These are phyloP conservation scores for Strigamia crassipes DNA, from an alignment of 2,888 invertebrate genomes.

Conservation along the genomic window DNA sequence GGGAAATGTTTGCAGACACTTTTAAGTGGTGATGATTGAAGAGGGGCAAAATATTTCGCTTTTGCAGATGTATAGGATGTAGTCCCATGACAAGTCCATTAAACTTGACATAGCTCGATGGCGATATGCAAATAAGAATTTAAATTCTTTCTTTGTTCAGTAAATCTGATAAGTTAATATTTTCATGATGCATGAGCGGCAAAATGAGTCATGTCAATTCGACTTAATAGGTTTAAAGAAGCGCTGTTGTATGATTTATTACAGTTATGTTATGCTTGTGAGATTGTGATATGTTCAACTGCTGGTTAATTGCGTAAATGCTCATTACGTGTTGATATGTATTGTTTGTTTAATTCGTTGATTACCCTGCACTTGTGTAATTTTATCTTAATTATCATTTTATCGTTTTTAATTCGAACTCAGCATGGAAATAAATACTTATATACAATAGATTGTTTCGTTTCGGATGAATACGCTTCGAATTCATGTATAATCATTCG, in stretches of 20 bases:
- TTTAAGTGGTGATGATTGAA: background rate
- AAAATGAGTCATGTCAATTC: slow-evolving; percentile 2
- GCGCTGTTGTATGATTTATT: background rate
- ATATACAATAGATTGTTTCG: no score
- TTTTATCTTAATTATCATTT: background rate
- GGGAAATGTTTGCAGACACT: background rate
- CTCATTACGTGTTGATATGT: background rate
- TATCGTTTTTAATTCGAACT: background rate
- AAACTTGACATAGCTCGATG: background rate
- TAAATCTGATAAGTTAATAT: background rate
- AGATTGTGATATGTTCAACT: background rate
- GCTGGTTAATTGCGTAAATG: background rate
- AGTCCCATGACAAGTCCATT: background rate
- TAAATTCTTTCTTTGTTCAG: background rate
- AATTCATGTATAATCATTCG: background rate
- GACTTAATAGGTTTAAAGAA: background rate
- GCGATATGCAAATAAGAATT: background rate
- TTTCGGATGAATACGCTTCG: no score
- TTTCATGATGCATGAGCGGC: background rate
- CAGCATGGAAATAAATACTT: no score
- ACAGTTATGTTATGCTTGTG: background rate
- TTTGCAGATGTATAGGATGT: background rate
- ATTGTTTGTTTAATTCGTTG: background rate
- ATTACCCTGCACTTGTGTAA: no score
- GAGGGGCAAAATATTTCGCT: background rate